Conservation (phyloP, 2,888 invertebrate genomes). For the Aspidiotus destructor region DNA sequence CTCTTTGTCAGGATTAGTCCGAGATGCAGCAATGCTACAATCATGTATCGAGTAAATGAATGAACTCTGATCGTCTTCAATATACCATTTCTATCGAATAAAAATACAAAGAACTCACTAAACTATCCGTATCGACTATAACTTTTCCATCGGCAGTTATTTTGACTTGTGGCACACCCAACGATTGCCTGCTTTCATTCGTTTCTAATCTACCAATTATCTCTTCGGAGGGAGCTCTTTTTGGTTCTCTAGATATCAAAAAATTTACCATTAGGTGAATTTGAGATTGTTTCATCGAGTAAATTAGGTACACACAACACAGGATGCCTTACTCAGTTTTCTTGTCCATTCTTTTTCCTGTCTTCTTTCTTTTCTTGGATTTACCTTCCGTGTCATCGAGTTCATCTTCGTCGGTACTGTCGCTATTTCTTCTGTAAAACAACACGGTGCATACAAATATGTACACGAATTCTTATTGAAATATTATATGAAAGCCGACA, state of each 20-base stretch:
- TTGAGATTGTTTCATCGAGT: neutral
- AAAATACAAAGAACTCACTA: slow-evolving; percentile 44
- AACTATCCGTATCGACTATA: slow-evolving; percentile 72
- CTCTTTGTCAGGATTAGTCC: too few relatives aligned
- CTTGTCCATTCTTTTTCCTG: neutral
- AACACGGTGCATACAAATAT: too few relatives aligned
- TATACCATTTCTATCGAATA: neutral
- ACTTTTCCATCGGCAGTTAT: slow-evolving; percentile 76
- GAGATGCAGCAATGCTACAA: too few relatives aligned
- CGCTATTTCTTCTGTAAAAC: too few relatives aligned
- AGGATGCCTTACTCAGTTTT: neutral
- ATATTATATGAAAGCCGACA: neutral
- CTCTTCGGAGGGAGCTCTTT: slow-evolving; percentile 8
- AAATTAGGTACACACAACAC: too few relatives aligned
- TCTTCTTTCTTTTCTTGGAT: neutral
- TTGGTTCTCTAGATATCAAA: neutral
- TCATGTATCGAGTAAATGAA: too few relatives aligned
- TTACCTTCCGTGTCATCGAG: too few relatives aligned
- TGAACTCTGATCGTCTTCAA: neutral
- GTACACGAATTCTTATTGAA: too few relatives aligned
- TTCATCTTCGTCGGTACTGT: too few relatives aligned
- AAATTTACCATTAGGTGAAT: neutral
- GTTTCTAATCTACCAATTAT: neutral
- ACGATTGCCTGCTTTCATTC: neutral
- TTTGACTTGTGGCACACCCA: slow-evolving; percentile 47